Base-by-base conservation (phyloP, 2,888 invertebrate genomes). In the Oeneis ivallda region DNA sequence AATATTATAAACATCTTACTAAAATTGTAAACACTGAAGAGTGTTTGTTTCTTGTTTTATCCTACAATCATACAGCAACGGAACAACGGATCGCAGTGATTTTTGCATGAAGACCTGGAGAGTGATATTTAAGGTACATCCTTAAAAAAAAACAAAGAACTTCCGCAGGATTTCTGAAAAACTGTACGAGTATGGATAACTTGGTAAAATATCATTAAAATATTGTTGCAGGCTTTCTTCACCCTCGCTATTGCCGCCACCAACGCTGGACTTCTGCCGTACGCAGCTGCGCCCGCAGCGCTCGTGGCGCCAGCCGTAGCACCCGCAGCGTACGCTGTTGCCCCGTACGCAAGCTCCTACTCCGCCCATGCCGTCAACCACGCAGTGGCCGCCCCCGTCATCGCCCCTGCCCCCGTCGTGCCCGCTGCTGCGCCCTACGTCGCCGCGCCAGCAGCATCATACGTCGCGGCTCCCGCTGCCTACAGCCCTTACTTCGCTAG, bases 311-410 rank as follows among this genome's bases (percentile, higher is more conserved):
- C 94, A 39, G 84, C 75, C 62, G 94, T 95, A 63, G 95, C 95
- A 49, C 87, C 85, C n/a, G 89, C 81, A 63, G 94, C 94, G 4
- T 92, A 93, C 61, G 93, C 93, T 65, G 91, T 95, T 4, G 94
- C 95, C 0, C 95, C 96, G 3, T 95, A 95, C 74, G 96, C 96
- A 62, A 94, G 93, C 74, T 95, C 95, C 13, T 96, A 95, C 86
- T 95, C 95, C 67, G 95, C 95, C 0, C 96, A 95, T 75, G 91
- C 94, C 19, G 92, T 96, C 64, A 95, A 96, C 86, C 96, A 96
- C 75, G 96, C 96, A 0, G 93, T 95, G 4, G 95, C 95, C 32
- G 92, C 94, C 10, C 96, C 96, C 0, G 92, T 93, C 6, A 79
- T 91, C 1, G 88, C 92, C 0, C 76, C 92, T 13, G 81, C 86